Conservation (phyloP, 2,888 invertebrate genomes). For the Seladonia tumulorum region DNA sequence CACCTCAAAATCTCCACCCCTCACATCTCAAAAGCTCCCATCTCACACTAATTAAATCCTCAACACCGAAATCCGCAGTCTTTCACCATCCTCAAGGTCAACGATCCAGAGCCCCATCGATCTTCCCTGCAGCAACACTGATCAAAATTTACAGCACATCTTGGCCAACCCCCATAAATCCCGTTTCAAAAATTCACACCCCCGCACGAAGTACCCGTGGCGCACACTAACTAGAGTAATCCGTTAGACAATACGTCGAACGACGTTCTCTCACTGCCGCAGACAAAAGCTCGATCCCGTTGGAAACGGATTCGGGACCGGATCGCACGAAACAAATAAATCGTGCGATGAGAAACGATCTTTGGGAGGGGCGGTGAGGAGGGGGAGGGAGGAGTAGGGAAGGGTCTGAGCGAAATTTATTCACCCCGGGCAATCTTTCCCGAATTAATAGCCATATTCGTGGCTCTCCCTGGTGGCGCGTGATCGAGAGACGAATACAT, state of each 20-base stretch:
- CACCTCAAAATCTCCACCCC: not conserved
- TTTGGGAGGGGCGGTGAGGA: not conserved
- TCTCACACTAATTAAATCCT: not conserved
- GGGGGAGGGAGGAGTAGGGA: too few relatives aligned
- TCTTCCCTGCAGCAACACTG: not conserved
- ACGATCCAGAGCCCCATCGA: not conserved
- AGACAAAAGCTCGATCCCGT: not conserved
- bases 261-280: not conserved
- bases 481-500: constrained; percentile 38
- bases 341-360: not conserved
- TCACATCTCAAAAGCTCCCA: not conserved
- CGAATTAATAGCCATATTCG: constrained; percentile 48
- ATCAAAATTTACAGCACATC: not conserved
- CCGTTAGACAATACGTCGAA: constrained; percentile 1
- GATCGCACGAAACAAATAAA: not conserved
- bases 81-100: not conserved
- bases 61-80: not conserved
- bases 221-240: not conserved
- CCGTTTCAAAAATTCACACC: not conserved
- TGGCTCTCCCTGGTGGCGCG: not conserved
- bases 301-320: not conserved
- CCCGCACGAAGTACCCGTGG: not conserved
- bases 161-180: constrained; percentile 5
- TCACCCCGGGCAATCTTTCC: constrained; percentile 38
- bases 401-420: constrained; percentile 36